Evolutionary conservation across 2,113 vertebrate species (phyloP), one percentile per base, ranked within the genome.

Genomic region (Trochalopteron elliotii): DNA sequence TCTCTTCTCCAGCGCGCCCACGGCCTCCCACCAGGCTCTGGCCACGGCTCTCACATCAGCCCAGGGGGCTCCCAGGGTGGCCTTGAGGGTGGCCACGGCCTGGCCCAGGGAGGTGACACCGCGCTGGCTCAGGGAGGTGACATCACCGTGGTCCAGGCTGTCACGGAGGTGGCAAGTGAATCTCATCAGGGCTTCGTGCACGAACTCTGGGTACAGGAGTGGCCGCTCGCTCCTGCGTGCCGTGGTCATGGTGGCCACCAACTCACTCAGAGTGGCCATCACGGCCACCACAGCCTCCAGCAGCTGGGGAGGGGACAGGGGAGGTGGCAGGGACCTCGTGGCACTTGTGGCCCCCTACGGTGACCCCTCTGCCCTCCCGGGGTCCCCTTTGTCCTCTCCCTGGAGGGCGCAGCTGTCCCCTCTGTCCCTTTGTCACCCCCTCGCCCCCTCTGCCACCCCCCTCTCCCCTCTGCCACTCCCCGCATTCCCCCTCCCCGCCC

Each of bases 11-110:
- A 42, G 40, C 40, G 15, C 40, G 13, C 6, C 40, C 40, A 42
- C 4, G 5, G 14, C 10, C 40, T 57, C 5, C 21, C 2, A 5
- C 14, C 63, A 45, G 63, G 15, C 10, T 3, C 15, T 45, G 42
- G 2, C 42, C 0, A 1, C 1, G 2, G 42, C 63, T 65, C 4
- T 45, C 63, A 65, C 15, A 33, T 17, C 5, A 3, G 21, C 30
- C 21, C 30, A 17, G 30, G 63, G 12, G 42, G 30, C 20, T 31
- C 14, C 40, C 3, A 15, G 63, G 42, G 4, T 45, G 14, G 7
- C 4, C 10, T 5, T 1, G 15, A 44, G 30, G 40, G 9, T 1
- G 1, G 39, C 61, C 61, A 65, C 2, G 14, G 30, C 63, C 28
- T 23, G 39, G 28, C 40, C 7, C 40, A 33, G 20, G 61, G 40